Conservation (phyloP, 2,797 vertebrate genomes). For the Huso huso region DNA sequence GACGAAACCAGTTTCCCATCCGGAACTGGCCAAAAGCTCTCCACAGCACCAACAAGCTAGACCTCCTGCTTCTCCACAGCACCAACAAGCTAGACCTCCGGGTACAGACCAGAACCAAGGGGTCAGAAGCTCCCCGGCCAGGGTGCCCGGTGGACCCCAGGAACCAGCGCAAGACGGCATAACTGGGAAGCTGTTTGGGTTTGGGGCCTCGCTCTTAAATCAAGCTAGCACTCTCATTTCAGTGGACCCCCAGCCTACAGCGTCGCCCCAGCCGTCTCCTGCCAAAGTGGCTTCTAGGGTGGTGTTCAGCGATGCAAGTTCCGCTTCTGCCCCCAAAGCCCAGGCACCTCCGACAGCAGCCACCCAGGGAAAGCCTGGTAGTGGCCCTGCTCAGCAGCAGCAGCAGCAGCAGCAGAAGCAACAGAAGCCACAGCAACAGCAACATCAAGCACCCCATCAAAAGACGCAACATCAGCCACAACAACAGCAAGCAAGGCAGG, state of each 20-base stretch:
- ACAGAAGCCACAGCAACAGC: slow-evolving; percentile 35
- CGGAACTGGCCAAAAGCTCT: slow-evolving; percentile 65
- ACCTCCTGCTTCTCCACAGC: background rate
- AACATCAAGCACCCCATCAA: slow-evolving; percentile 24
- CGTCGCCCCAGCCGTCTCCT: slow-evolving; percentile 70
- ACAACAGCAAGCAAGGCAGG: slow-evolving; percentile 24
- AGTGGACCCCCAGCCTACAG: slow-evolving; percentile 72
- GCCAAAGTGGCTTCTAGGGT: slow-evolving; percentile 79
- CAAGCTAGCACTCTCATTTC: slow-evolving; percentile 94
- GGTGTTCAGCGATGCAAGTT: slow-evolving; percentile 71
- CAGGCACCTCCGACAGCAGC: slow-evolving; percentile 40
- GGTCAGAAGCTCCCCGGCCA: slow-evolving; percentile 66
- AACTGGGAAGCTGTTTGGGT: slow-evolving; percentile 93
- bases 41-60: slow-evolving; percentile 54
- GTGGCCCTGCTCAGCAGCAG: slow-evolving; percentile 32
- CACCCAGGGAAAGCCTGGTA: slow-evolving; percentile 35
- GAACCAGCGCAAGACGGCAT: slow-evolving; percentile 89
- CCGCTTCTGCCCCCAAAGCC: slow-evolving; percentile 65
- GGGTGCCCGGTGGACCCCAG: slow-evolving; percentile 68
- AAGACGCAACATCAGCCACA: background rate
- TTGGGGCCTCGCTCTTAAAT: slow-evolving; percentile 90
- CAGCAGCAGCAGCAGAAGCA: slow-evolving; percentile 31
- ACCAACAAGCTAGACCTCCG: slow-evolving; percentile 21
- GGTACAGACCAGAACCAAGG: slow-evolving; percentile 66
- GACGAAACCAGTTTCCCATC: slow-evolving; percentile 73